Base-by-base conservation (phyloP, 2,888 invertebrate species). In the Pyrrhosoma nymphula region DNA sequence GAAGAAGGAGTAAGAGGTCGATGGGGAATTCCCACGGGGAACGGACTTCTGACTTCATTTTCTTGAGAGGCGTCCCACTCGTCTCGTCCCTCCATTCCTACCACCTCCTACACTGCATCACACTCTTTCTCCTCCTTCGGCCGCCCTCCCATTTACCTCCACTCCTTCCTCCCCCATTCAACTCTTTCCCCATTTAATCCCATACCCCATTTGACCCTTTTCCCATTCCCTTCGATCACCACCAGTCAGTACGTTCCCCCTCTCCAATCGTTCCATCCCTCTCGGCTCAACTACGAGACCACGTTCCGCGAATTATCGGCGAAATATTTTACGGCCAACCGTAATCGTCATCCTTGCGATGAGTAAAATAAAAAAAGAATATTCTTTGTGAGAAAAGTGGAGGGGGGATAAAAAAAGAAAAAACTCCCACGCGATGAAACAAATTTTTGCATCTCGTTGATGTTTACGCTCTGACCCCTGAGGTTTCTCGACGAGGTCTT, bases 31-130 rank as follows among this genome's bases (percentile, higher is more conserved):
- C n/a, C 47, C 30, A 20, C 26, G 88, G 55, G 60, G 60, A 20
- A 60, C 60, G 60, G 60, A 60, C 60, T 39, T 47, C 35, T 91
- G 93, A 47, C 93, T 93, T 93, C 93, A 93, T 93, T 69, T n/a
- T n/a, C 93, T 47, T 69, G 93, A 93, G 93, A 93, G 69, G 93
- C 47, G 26, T 69, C 35, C 90, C n/a, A n/a, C 56, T 56, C 30
- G 60, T 60, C 60, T 82, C 30, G 35, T 8, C 82, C 82, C 8
- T 2, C 82, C 18, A 35, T 0, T 12, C 10, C 69, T 0, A 0
- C 26, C 69, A 69, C 20, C 69, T 26, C 69, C 23, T 8, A 8
- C 69, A 69, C 12, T 23, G 12, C 20, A 63, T 18, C 63, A 56
- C 56, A 12, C 20, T 60, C 60, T 20, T 12, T 60, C 16, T 20